A percentile compares a stretch with the other conserved stretches of the same genome.
These are phyloP conservation scores for Perodicticus potto DNA, from an alignment of 2,797 vertebrate genomes.

Conservation along the genomic window DNA sequence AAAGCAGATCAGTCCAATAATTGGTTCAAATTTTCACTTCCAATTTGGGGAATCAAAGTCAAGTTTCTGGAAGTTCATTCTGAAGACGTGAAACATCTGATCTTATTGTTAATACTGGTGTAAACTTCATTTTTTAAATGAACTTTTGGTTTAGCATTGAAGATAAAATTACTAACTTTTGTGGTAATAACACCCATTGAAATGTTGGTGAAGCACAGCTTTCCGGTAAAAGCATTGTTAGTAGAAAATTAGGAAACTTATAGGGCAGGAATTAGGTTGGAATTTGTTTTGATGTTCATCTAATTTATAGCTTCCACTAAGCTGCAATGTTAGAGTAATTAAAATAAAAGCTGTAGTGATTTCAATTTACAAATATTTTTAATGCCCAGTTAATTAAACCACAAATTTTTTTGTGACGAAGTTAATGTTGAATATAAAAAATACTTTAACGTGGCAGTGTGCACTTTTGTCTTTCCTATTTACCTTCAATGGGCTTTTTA, in stretches of 20 bases:
- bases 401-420: slow-evolving; percentile 31
- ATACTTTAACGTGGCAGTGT: neutral
- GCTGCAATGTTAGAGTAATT: slow-evolving; percentile 1
- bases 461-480: neutral
- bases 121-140: slow-evolving; percentile 30
- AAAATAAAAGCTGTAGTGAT: slow-evolving; percentile 20
- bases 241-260: neutral
- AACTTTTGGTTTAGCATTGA: slow-evolving; percentile 5
- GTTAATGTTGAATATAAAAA: neutral
- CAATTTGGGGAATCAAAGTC: neutral
- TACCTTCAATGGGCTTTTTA: neutral
- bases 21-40: slow-evolving; percentile 28
- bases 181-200: neutral
- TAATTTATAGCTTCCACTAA: neutral
- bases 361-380: slow-evolving; percentile 29
- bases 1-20: slow-evolving; percentile 20
- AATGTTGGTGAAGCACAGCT: neutral
- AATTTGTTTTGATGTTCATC: slow-evolving; percentile 14
- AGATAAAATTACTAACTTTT: slow-evolving; percentile 1
- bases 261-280: neutral
- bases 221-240: neutral
- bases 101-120: neutral
- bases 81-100: neutral
- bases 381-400: neutral
- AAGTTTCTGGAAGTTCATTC: slow-evolving; percentile 29